phyloP scores from a whole-genome alignment of 1,140 invertebrate species.

The Riptortus pedestris region DNA sequence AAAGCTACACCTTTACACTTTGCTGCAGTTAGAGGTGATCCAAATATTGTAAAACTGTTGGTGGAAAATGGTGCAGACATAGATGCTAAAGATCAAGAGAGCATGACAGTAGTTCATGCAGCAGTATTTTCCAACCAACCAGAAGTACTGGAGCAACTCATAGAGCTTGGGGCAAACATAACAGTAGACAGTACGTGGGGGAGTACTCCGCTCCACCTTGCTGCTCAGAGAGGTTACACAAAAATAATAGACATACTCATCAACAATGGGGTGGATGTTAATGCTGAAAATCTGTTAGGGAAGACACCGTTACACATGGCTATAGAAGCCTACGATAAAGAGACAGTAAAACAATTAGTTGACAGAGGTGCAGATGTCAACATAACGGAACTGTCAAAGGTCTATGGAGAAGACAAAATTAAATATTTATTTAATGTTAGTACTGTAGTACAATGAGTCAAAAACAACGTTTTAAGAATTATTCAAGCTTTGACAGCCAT shows the following conservation, averaged over 20 bases:
- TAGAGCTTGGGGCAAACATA: neutral
- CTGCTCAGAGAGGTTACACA: neutral
- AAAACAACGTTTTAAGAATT: too few relatives aligned
- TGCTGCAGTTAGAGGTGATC: neutral
- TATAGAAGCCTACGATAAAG: neutral
- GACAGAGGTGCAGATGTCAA: neutral
- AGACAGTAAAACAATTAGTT: neutral
- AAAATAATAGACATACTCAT: neutral
- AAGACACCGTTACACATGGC: neutral
- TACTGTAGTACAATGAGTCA: too few relatives aligned
- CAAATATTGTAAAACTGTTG: neutral
- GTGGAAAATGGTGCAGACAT: neutral
- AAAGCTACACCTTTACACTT: neutral
- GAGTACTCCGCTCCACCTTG: neutral
- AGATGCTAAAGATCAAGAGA: neutral
- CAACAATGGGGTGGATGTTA: neutral
- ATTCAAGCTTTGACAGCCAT: too few relatives aligned
- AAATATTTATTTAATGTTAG: neutral
- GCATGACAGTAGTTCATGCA: neutral
- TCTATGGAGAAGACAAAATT: neutral
- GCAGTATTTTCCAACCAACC: neutral
- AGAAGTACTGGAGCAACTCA: neutral
- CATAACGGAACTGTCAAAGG: neutral
- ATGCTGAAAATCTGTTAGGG: neutral
- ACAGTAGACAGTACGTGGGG: neutral